Evolutionary conservation across 1,140 invertebrate genomes (phyloP), one percentile per base, ranked within the genome.

Genomic region (Paraescarpia echinospica): DNA sequence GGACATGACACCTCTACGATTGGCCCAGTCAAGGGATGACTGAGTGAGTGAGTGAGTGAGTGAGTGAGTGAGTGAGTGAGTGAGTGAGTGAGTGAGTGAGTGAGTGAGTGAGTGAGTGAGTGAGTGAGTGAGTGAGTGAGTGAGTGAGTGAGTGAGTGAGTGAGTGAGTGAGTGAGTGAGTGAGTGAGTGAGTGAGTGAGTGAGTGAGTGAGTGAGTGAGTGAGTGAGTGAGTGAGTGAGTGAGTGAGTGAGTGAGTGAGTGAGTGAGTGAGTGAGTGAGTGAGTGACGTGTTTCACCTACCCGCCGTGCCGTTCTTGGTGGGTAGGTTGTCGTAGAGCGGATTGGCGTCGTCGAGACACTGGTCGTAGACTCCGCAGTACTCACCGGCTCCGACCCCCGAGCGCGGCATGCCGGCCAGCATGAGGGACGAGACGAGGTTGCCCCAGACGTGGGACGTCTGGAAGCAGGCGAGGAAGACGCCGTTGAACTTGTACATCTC

Each of bases 391-490:
- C 59, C 59, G 59, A 77, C 1, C 2, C 91, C 41, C 14, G 34
- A 35, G 91, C 34, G 34, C 22, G 92, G 48, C 35, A 91, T 31
- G 34, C 34, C 34, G 89, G 77, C 59, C 34, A 96, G 93, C 41
- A 96, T 93, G 59, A 96, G 91, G 1, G 95, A 95, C 2, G 95
- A 95, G 77, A 96, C 94, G 2, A 96, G 94, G 93, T 96, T 96
- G 6, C 95, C 95, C 95, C 95, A 96, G 48, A 96, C 95, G 93
- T 96, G 95, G n/a, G 95, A 96, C 14, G 95, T 95, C 92, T 96
- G 95, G 93, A 96, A 96, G 92, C 95, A 95, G 22, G 95, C 95
- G n/a, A 96, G 93, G 93, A 96, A 96, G 93, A 96, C 94, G 22
- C 95, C 95, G 93, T 96, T 95, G 92, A 95, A 96, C n/a, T 95